Conservation (phyloP, 2,113 vertebrate species). For the Sinocyclocheilus rhinocerous region DNA sequence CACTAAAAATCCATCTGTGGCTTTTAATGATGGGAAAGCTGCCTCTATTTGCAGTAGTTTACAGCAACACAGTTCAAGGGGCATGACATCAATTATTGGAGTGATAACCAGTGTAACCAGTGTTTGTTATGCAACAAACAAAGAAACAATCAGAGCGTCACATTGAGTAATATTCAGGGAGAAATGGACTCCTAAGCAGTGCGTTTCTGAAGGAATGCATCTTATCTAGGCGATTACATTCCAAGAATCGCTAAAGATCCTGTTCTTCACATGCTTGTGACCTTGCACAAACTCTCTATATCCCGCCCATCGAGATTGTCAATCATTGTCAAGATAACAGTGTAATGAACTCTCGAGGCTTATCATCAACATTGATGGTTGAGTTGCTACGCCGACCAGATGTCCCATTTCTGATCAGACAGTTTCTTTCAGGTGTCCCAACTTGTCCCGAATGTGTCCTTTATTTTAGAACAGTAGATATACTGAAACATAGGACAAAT, state of each 20-base stretch:
- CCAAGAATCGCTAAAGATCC: constrained; percentile 22
- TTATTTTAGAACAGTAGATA: not conserved
- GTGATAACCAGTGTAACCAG: not conserved
- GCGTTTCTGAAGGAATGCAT: constrained; percentile 35
- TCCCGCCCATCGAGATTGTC: constrained; percentile 33
- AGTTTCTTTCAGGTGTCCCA: not conserved
- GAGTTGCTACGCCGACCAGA: not conserved
- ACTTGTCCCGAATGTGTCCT: not conserved
- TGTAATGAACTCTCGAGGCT: not conserved
- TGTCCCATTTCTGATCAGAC: not conserved
- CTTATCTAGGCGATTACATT: constrained; percentile 43
- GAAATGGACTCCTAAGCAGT: constrained; percentile 14
- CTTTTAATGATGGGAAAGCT: not conserved
- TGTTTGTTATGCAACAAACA: constrained; percentile 34
- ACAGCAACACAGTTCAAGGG: not conserved
- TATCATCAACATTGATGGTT: not conserved
- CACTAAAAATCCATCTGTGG: not conserved
- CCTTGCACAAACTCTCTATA: constrained; percentile 14
- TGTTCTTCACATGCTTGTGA: constrained; percentile 20
- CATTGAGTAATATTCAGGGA: constrained; percentile 56
- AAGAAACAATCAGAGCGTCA: not conserved
- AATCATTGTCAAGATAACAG: constrained; percentile 13
- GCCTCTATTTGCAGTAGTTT: not conserved
- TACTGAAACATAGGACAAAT: not conserved
- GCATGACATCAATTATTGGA: not conserved